phyloP scores from a whole-genome alignment of 2,797 vertebrate species.

The Oryzias dopingdopingensis region DNA sequence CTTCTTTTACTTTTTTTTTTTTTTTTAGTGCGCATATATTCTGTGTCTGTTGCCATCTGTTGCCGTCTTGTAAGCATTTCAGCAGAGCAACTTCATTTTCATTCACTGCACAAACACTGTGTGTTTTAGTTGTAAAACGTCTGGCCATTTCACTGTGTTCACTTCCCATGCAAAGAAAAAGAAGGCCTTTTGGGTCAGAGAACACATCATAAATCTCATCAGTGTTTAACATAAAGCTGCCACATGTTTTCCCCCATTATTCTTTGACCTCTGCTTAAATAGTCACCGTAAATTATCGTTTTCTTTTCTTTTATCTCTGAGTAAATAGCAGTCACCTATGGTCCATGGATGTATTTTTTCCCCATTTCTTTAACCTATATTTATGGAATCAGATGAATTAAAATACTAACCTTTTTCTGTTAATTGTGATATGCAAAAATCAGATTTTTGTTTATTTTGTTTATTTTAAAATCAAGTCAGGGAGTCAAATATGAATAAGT shows the following conservation, averaged over 20 bases:
- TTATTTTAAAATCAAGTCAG: too few species aligned
- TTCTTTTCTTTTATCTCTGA: conserved; percentile 13
- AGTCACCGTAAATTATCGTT: conserved; percentile 1
- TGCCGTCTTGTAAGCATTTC: conserved; percentile 40
- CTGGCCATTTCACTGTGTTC: conserved; percentile 35
- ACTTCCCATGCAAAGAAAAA: conserved; percentile 29
- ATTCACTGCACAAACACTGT: conserved; percentile 38
- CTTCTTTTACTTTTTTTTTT: neutral
- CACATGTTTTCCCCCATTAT: conserved; percentile 14
- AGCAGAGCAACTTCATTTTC: conserved; percentile 38
- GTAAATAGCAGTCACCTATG: conserved; percentile 17
- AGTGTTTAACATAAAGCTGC: conserved; percentile 28
- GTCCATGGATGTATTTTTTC: neutral
- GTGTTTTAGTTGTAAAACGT: conserved; percentile 42
- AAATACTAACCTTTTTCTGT: too few species aligned
- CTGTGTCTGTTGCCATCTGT: conserved; percentile 5
- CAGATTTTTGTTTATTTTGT: too few species aligned
- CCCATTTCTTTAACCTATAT: neutral
- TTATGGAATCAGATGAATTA: neutral
- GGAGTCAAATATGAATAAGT: too few species aligned
- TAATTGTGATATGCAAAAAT: too few species aligned
- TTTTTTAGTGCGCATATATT: conserved; percentile 19
- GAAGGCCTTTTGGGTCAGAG: conserved; percentile 16
- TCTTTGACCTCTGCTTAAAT: conserved; percentile 23
- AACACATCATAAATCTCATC: conserved; percentile 37